phyloP scores from a whole-genome alignment of 1,140 invertebrate genomes.

The Drosophila lini region DNA sequence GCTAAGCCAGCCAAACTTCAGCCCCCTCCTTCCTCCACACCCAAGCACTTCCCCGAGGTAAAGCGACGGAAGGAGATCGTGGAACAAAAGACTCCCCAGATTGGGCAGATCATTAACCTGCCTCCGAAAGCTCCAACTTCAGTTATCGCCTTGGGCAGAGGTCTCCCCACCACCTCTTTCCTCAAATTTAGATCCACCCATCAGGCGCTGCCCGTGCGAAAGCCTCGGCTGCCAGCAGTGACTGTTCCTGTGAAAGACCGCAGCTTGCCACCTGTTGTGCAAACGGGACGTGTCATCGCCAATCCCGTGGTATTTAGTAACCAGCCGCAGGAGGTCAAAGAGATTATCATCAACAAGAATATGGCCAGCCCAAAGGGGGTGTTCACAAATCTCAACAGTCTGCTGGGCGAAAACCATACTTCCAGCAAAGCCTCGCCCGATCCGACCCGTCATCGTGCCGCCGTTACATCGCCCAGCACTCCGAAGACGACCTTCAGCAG shows the following conservation, averaged over 20 bases:
- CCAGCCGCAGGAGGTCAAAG: slow-evolving; percentile 67
- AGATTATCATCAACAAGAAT: slow-evolving; percentile 80
- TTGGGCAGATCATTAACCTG: slow-evolving; percentile 63
- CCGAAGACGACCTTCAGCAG: slow-evolving; percentile 38
- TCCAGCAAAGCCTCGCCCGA: slow-evolving; percentile 31
- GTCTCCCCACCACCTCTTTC: slow-evolving; percentile 60
- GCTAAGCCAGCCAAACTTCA: slow-evolving; percentile 5
- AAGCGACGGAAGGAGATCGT: slow-evolving; percentile 47
- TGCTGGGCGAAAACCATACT: slow-evolving; percentile 48
- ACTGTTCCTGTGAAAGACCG: slow-evolving; percentile 33
- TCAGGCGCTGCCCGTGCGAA: slow-evolving; percentile 32
- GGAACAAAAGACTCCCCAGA: slow-evolving; percentile 30
- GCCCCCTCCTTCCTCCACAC: neutral
- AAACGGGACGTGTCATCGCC: slow-evolving; percentile 28
- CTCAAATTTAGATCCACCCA: slow-evolving; percentile 50
- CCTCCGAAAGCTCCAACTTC: slow-evolving; percentile 47
- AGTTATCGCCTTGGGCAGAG: slow-evolving; percentile 59
- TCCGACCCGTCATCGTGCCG: slow-evolving; percentile 13
- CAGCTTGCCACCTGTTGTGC: slow-evolving; percentile 55
- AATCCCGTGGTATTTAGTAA: slow-evolving; percentile 27
- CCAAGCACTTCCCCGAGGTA: slow-evolving; percentile 29
- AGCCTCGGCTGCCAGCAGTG: slow-evolving; percentile 13
- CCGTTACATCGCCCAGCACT: slow-evolving; percentile 39
- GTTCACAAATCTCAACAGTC: slow-evolving; percentile 75
- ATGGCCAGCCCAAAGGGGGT: slow-evolving; percentile 74